Conservation (phyloP, 2,113 vertebrate species). For the Oryzias melastigma region DNA sequence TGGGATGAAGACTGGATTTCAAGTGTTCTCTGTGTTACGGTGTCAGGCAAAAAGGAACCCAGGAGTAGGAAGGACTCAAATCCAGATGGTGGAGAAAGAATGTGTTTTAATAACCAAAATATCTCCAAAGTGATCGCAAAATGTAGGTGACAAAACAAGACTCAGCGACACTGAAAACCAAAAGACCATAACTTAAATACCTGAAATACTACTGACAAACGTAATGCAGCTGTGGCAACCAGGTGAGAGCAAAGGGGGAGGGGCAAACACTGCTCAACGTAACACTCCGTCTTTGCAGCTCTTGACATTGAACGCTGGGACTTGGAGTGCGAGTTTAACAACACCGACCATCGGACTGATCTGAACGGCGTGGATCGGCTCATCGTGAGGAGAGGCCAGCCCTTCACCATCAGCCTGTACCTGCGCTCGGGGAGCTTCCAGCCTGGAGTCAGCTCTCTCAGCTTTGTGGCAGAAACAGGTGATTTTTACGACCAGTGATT, state of each 20-base stretch:
- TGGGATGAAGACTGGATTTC: background rate
- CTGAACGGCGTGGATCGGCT: constrained; percentile 78
- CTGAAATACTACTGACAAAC: too few species aligned
- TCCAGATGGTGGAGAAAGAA: too few species aligned
- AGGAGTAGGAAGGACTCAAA: too few species aligned
- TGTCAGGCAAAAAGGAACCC: too few species aligned
- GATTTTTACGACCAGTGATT: background rate
- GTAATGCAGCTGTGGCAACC: too few species aligned
- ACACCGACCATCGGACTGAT: constrained; percentile 80
- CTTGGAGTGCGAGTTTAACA: constrained; percentile 83
- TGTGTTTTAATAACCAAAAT: too few species aligned
- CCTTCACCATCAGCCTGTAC: constrained; percentile 81
- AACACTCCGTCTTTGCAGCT: constrained; percentile 67
- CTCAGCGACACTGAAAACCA: too few species aligned
- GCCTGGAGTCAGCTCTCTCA: constrained; percentile 75
- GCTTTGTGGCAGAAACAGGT: constrained; percentile 84
- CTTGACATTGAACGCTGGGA: constrained; percentile 81
- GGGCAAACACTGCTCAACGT: too few species aligned
- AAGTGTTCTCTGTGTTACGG: background rate
- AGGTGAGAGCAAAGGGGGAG: too few species aligned
- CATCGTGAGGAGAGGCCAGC: constrained; percentile 87
- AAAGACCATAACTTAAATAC: too few species aligned
- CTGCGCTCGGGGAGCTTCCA: constrained; percentile 81
- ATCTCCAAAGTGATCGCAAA: too few species aligned
- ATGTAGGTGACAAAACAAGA: too few species aligned